Percentiles rank a stretch among this genome's conserved stretches.
Evolutionary conservation across 2,888 invertebrate genomes (phyloP).

Genomic region (Globia sparganii): DNA sequence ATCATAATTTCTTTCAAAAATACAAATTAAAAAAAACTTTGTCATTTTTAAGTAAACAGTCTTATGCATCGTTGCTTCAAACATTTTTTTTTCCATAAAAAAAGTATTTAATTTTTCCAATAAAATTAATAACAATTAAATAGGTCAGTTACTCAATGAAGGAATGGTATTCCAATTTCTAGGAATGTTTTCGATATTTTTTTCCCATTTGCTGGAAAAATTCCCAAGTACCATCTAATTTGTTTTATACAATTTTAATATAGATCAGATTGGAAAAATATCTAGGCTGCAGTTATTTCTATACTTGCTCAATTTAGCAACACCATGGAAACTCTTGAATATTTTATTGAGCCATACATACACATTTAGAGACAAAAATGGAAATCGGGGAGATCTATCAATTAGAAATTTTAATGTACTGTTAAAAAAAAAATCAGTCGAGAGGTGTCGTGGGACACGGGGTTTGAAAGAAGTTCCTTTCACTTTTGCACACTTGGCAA

Average conservation of each 20-base stretch:
- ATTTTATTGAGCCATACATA: neutral
- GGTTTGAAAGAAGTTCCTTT: too few species aligned
- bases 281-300: neutral
- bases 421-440: too few species aligned
- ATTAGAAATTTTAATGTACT: neutral
- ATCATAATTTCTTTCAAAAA: neutral
- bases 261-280: neutral
- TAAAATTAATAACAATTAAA: constrained; percentile 44
- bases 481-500: too few species aligned
- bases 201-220: constrained; percentile 40
- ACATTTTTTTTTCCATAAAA: constrained; percentile 27
- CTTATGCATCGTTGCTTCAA: constrained; percentile 24
- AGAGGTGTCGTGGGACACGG: too few species aligned
- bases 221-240: constrained; percentile 6
- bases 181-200: constrained; percentile 47
- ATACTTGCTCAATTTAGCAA: neutral
- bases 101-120: constrained; percentile 29
- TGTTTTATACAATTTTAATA: neutral
- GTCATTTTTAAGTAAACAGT: constrained; percentile 25
- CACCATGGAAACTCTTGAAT: neutral
- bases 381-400: neutral
- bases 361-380: neutral
- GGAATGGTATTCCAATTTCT: constrained; percentile 50
- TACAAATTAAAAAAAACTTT: neutral
- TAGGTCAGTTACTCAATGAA: constrained; percentile 30